Evolutionary conservation across 1,140 invertebrate genomes (phyloP), one percentile per base, ranked within the genome.

Genomic region (Drosophila melanica): DNA sequence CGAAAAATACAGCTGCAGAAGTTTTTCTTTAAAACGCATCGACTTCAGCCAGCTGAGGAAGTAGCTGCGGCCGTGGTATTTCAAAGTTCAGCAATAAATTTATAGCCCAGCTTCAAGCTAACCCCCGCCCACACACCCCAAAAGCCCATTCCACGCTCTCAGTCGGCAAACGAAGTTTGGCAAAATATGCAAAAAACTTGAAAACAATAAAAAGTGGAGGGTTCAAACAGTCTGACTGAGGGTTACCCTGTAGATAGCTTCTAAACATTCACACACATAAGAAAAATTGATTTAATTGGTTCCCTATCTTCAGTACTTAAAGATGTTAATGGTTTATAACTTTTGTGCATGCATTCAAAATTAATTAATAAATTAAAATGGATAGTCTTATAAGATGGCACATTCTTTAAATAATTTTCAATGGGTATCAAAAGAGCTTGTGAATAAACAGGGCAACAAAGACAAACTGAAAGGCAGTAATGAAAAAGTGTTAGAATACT

Each of bases 71-170:
- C 82, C 63, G 69, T 74, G 79, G 84, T 84, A 87, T 87, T 87
- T 84, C 81, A 89, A 87, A 87, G 84, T 87, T 87, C 63, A 77
- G 84, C 79, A 87, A 87, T 87, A 87, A 87, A 87, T 87, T 87
- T 79, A 89, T 89, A 84, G 64, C 84, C 45, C 47, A 64, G 84
- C 84, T 70, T 45, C 42, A 65, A 59, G 69, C 81, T 59, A 50
- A 37, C 35, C 48, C 4, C 3, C 51, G 16, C 45, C 30, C n/a
- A 20, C 58, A 14, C 10, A 7, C 10, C 30, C 33, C 14, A 3
- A n/a, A 14, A 23, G 20, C 23, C 2, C 23, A 9, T 5, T 30
- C 16, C 14, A n/a, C 30, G 10, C 35, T 14, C 44, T 47, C 37
- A 54, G 39, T 37, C 57, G 20, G 30, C 20, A 14, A 35, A 41